Evolutionary conservation across 2,113 vertebrate species (phyloP), one percentile per base, ranked within the genome.

Genomic region (Anthoscopus minutus): DNA sequence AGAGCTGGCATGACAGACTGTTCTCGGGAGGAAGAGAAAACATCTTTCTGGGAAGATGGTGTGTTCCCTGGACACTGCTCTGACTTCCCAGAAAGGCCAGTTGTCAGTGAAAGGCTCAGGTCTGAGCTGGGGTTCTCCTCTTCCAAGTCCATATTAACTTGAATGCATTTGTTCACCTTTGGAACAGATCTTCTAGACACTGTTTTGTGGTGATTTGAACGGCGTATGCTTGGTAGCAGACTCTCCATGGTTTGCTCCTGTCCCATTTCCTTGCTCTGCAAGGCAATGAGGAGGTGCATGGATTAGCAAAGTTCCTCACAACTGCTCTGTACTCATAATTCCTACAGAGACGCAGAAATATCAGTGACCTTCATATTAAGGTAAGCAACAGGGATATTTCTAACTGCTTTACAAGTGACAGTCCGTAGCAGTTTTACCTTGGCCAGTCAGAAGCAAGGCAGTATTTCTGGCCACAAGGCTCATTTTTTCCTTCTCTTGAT

Each of bases 121-220:
- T 91, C 54, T 76, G 11, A 24, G 4, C n/a, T 30, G 12, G 16
- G 5, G 6, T 82, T 86, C 25, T 88, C 31, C 31, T 94, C 95
- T 31, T 81, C 81, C 18, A 78, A 85, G 51, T 86, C 92, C 7
- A 72, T 66, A 17, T 97, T 95, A 2, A 97, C 98, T 96, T 99
- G 98, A 86, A 98, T 90, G 8, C 98, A 97, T 88, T 98, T 98
- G 67, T 99, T 97, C 81, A 91, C 86, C 35, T 94, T 98, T 33
- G 97, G 86, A 86, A 11, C 19, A 57, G 69, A 71, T 37, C 78
- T 42, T 97, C 92, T 85, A 95, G 96, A 42, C 90, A 19, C 27
- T 96, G 71, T 20, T 97, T 89, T 13, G 61, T 16, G 53, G 37
- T 23, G 92, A 44, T 82, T 94, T 11, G 94, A 71, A 19, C 92